Conservation (phyloP, 2,888 invertebrate genomes). For the Oscheius onirici region DNA sequence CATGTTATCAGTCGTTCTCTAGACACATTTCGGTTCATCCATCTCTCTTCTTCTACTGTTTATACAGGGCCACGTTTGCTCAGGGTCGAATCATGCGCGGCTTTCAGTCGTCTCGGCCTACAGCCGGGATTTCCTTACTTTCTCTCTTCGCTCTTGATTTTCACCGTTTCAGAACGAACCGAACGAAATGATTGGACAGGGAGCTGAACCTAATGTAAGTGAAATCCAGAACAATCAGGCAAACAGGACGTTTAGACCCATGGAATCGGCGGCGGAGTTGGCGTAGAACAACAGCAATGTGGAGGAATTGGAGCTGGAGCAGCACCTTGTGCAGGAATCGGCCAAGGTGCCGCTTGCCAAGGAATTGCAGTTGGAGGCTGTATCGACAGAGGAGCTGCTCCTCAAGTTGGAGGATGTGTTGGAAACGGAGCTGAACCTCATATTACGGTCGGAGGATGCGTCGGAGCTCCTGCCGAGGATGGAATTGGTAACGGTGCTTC, state of each 20-base stretch:
- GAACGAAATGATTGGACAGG: conserved; percentile 12
- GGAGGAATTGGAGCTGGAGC: conserved; percentile 19
- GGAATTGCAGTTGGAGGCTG: background rate
- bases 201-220: conserved; percentile 17
- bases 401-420: conserved; percentile 3
- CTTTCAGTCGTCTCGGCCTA: background rate
- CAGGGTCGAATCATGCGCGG: conserved; percentile 26
- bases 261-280: conserved; percentile 13
- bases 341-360: background rate
- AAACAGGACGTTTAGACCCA: background rate
- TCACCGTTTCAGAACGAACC: background rate
- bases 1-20: conserved; percentile 15
- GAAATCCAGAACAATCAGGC: too few species aligned
- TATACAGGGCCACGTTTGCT: conserved; percentile 19
- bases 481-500: conserved; percentile 3
- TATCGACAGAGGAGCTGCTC: background rate
- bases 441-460: background rate
- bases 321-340: conserved; percentile 8
- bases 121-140: background rate
- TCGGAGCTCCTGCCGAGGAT: background rate
- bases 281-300: background rate
- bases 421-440: conserved; percentile 3
- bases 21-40: background rate
- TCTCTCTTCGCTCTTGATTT: background rate
- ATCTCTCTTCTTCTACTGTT: conserved; percentile 7